Conservation (phyloP, 2,797 vertebrate genomes). For the Antrozous pallidus region DNA sequence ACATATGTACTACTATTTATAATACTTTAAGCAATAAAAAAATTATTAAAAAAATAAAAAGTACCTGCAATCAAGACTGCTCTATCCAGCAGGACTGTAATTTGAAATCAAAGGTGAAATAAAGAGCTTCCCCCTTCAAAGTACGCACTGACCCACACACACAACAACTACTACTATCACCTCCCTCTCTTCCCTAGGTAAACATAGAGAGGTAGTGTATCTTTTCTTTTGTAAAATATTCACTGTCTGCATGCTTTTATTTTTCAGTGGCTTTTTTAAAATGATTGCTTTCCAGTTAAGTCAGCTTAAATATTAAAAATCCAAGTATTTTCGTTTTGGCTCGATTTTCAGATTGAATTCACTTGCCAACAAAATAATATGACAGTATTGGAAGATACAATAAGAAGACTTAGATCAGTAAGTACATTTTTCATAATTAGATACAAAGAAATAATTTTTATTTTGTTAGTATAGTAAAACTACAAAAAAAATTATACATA, state of each 20-base stretch:
- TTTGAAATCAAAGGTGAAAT: neutral
- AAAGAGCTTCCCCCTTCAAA: neutral
- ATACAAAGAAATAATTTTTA: conserved; percentile 8
- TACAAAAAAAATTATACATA: neutral
- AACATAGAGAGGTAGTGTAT: too few species aligned
- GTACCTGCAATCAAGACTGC: too few species aligned
- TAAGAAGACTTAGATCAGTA: conserved; percentile 79
- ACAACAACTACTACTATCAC: too few species aligned
- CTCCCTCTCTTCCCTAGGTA: neutral
- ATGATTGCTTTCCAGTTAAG: conserved; percentile 19
- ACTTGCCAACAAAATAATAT: conserved; percentile 80
- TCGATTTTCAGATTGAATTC: conserved; percentile 79
- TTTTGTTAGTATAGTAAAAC: conserved; percentile 16
- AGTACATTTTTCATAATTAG: conserved; percentile 71
- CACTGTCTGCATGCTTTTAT: neutral
- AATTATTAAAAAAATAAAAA: too few species aligned
- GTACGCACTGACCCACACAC: too few species aligned
- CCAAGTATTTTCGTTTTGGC: conserved; percentile 25
- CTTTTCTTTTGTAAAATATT: conserved; percentile 25
- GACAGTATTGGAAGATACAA: conserved; percentile 75
- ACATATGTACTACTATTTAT: too few species aligned
- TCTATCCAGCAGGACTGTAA: neutral
- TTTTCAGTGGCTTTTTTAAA: conserved; percentile 20
- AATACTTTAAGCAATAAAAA: too few species aligned
- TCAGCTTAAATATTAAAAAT: neutral